phyloP scores from a whole-genome alignment of 2,888 invertebrate genomes.

The Pterostichus madidus region DNA sequence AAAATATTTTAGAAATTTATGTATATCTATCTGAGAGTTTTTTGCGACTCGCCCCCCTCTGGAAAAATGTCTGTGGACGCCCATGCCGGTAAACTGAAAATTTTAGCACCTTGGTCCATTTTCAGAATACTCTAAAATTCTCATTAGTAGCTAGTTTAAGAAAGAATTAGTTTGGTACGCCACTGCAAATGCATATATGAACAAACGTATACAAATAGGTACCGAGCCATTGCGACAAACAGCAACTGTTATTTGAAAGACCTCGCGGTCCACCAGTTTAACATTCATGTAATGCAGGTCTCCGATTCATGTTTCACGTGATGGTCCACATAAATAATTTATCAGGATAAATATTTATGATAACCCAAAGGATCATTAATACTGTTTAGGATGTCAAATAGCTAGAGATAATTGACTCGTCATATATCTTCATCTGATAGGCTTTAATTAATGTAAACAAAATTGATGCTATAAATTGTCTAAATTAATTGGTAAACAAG shows the following conservation, averaged over 20 bases:
- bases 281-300: slow-evolving; percentile 10
- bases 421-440: slow-evolving; percentile 12
- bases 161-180: neutral
- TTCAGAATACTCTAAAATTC: no score
- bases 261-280: neutral
- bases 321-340: neutral
- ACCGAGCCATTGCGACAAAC: neutral
- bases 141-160: no score
- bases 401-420: neutral
- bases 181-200: neutral
- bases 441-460: neutral
- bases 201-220: neutral
- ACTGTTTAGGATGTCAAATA: neutral
- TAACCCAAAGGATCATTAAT: slow-evolving; percentile 19
- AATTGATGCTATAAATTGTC: slow-evolving; percentile 13
- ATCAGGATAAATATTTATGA: slow-evolving; percentile 15
- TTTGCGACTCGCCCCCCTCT: no score
- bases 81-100: no score
- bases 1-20: no score
- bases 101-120: no score
- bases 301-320: neutral
- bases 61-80: no score
- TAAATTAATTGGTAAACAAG: slow-evolving; percentile 1
- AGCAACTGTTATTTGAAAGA: slow-evolving; percentile 18
- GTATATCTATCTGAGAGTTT: no score